Evolutionary conservation across 2,113 vertebrate genomes (phyloP), one percentile per base, ranked within the genome.

Genomic region (Brachyistius frenatus): DNA sequence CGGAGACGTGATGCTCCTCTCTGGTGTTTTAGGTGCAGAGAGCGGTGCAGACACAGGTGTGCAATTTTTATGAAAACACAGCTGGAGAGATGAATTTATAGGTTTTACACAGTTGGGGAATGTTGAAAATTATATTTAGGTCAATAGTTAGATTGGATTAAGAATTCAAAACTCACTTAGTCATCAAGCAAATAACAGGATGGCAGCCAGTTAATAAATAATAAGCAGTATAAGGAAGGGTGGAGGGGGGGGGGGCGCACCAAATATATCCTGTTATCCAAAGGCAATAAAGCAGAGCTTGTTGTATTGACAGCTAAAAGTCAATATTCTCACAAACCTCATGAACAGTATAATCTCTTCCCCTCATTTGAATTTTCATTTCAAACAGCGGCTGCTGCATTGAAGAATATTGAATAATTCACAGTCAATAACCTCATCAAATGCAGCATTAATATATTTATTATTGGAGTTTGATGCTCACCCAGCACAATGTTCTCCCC

Each of bases 31-130:
- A 68, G 94, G 94, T 78, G 95, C 4, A 76, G 63, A 87, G 95
- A 86, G 85, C 60, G 54, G 44, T 73, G 72, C 64, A 74, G 76
- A 70, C 95, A 74, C 95, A 93, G 30, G 90, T 96, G 88, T 94
- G 95, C 93, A 97, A 97, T 93, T 86, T 94, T 83, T 96, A 97
- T 36, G 95, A 96, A 89, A 46, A 61, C 4, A 68, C 37, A 55
- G 55, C 1, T 11, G 46, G 54, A 65, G 37, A 69, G 37, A 66
- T 10, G 8, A 9, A 33, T 81, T 37, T 15, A 63, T 52, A 70
- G 50, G 52, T 44, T 68, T 47, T 1, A 9, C 78, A 69, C 52
- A 67, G 61, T 76, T 31, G 37, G 61, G 30, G 16, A 69, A 57
- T 35, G 47, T 56, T 75, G 37, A 65, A 49, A 65, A 78, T 62